Evolutionary conservation across 2,888 invertebrate species (phyloP).

Genomic region (Formica aserva): DNA sequence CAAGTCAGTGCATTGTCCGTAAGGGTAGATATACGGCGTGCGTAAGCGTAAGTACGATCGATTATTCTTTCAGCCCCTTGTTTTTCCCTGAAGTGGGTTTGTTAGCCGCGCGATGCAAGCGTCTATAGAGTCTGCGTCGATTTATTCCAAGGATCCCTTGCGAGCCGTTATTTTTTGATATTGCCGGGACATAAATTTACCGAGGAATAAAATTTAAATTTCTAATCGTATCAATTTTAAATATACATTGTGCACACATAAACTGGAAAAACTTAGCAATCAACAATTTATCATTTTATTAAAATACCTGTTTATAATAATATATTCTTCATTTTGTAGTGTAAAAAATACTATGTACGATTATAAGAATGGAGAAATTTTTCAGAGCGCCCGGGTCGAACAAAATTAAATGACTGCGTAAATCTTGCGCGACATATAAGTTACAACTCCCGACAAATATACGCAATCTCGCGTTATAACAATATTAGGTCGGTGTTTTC

Average conservation of each 20-base stretch:
- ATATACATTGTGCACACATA: background rate
- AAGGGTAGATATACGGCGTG: slow-evolving; percentile 55
- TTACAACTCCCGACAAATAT: background rate
- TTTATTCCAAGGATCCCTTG: slow-evolving; percentile 64
- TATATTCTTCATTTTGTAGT: background rate
- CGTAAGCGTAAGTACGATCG: slow-evolving; percentile 76
- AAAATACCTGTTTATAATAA: background rate
- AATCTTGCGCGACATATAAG: slow-evolving; percentile 12
- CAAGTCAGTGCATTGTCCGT: slow-evolving; percentile 57
- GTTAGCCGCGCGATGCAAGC: slow-evolving; percentile 67
- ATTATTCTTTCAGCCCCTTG: slow-evolving; percentile 79
- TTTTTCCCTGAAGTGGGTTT: slow-evolving; percentile 73
- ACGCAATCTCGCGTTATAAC: background rate
- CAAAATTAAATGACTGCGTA: background rate
- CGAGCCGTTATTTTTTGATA: slow-evolving; percentile 28
- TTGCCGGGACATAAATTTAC: slow-evolving; percentile 19
- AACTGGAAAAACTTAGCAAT: background rate
- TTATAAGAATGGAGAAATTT: background rate
- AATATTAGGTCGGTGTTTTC: slow-evolving; percentile 30
- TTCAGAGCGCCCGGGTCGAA: background rate
- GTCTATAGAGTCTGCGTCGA: slow-evolving; percentile 59
- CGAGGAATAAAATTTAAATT: slow-evolving; percentile 35
- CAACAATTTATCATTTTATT: slow-evolving; percentile 8
- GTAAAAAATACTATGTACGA: background rate
- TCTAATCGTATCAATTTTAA: slow-evolving; percentile 15